Conservation (phyloP, 2,797 vertebrate genomes). For the Leptatherina wallacei region DNA sequence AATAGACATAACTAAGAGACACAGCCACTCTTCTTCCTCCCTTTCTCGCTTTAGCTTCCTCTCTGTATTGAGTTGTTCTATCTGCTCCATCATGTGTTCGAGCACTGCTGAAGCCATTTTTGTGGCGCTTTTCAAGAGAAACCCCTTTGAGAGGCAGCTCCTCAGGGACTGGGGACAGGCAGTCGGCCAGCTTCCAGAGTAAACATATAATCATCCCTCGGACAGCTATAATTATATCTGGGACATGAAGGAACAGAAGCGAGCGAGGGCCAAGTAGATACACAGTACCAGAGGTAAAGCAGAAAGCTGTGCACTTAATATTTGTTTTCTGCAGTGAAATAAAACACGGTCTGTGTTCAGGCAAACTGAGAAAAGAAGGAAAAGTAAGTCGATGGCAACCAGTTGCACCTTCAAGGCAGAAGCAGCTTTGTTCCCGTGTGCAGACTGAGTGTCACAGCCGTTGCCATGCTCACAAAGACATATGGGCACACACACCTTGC, state of each 20-base stretch:
- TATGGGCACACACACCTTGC: slow-evolving; percentile 62
- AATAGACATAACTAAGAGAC: slow-evolving; percentile 57
- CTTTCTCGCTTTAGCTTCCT: slow-evolving; percentile 34
- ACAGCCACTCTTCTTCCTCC: slow-evolving; percentile 20
- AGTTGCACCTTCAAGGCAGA: slow-evolving; percentile 33
- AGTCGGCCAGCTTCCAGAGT: slow-evolving; percentile 90
- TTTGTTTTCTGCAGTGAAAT: slow-evolving; percentile 81
- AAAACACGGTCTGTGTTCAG: slow-evolving; percentile 77
- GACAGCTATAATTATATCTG: slow-evolving; percentile 89
- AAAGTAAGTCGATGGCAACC: slow-evolving; percentile 62
- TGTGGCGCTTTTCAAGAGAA: slow-evolving; percentile 81
- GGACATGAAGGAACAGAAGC: slow-evolving; percentile 83
- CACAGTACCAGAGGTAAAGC: slow-evolving; percentile 73
- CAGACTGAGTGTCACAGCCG: slow-evolving; percentile 34
- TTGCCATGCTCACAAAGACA: slow-evolving; percentile 12
- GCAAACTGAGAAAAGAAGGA: slow-evolving; percentile 51
- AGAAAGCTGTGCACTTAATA: slow-evolving; percentile 73
- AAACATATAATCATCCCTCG: slow-evolving; percentile 90
- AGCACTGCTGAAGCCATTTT: slow-evolving; percentile 65
- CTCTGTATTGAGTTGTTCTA: slow-evolving; percentile 31
- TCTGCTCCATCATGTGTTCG: slow-evolving; percentile 51
- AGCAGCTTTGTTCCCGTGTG: slow-evolving; percentile 12
- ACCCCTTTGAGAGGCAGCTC: slow-evolving; percentile 82
- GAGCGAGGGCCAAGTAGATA: slow-evolving; percentile 77
- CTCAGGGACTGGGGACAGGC: slow-evolving; percentile 85